These are phyloP conservation scores for Odontocerum albicorne DNA, from an alignment of 2,888 invertebrate genomes.

Conservation along the genomic window DNA sequence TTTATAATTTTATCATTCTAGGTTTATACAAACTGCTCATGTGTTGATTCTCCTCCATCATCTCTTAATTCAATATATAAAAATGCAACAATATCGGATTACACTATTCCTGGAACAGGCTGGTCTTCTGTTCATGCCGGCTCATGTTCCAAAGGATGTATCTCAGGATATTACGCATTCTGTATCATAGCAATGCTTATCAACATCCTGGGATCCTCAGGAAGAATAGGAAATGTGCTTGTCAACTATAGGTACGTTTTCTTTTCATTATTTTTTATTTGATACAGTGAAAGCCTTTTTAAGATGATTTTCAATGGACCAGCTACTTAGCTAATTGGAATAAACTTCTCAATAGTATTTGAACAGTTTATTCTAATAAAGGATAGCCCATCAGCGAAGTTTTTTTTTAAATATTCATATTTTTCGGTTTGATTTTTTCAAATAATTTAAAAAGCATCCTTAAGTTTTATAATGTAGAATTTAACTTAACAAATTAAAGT, in stretches of 20 bases:
- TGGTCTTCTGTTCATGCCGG: constrained; percentile 44
- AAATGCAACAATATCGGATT: constrained; percentile 13
- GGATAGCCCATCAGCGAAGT: too few relatives aligned
- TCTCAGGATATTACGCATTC: constrained; percentile 53
- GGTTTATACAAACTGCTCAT: constrained; percentile 44
- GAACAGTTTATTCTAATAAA: too few relatives aligned
- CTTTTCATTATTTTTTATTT: not conserved
- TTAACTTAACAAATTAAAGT: too few relatives aligned
- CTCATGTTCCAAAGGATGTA: constrained; percentile 52
- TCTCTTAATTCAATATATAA: too few relatives aligned
- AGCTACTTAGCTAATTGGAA: too few relatives aligned
- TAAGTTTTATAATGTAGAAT: too few relatives aligned
- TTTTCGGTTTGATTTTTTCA: too few relatives aligned
- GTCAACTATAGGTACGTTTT: constrained; percentile 58
- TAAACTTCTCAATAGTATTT: too few relatives aligned
- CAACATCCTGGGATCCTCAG: constrained; percentile 65
- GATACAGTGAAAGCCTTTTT: too few relatives aligned
- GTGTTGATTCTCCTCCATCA: constrained; percentile 39
- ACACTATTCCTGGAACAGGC: constrained; percentile 10
- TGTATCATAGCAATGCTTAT: constrained; percentile 53
- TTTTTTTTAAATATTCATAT: too few relatives aligned
- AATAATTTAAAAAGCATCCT: too few relatives aligned
- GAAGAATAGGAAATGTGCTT: constrained; percentile 65
- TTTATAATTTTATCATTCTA: constrained; percentile 34
- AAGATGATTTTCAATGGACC: too few relatives aligned